Percentiles rank a stretch among this genome's conserved stretches.
These are phyloP conservation scores for Sebastiscus tertius DNA, from an alignment of 2,797 vertebrate species.

Conservation along the genomic window DNA sequence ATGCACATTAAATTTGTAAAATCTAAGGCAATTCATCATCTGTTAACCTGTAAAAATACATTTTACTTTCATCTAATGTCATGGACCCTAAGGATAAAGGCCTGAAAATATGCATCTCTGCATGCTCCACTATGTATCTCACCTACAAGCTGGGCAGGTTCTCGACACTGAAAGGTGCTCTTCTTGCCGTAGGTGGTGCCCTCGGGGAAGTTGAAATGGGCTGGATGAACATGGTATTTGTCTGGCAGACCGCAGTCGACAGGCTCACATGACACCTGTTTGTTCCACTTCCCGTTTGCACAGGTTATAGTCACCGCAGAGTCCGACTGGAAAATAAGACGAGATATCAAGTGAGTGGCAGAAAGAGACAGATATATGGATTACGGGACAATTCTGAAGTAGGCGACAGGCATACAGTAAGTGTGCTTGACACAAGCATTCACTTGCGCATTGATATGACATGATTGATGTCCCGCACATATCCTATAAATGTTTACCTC, in stretches of 20 bases:
- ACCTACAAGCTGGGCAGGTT: conserved; percentile 95
- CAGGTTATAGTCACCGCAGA: conserved; percentile 91
- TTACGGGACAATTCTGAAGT: not conserved
- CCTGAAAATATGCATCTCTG: not conserved
- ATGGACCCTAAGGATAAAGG: not conserved
- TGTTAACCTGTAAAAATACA: not conserved
- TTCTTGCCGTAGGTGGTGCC: conserved; percentile 95
- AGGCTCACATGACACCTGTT: conserved; percentile 93
- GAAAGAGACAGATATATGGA: not conserved
- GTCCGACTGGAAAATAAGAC: conserved; percentile 80
- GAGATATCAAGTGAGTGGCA: conserved; percentile 2
- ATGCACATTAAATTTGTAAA: not conserved
- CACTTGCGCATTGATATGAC: conserved; percentile 8
- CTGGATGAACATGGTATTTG: conserved; percentile 94
- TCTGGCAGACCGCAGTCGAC: conserved; percentile 96
- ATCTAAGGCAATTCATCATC: not conserved
- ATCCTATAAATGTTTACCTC: conserved; percentile 52
- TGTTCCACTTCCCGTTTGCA: conserved; percentile 95
- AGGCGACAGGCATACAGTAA: not conserved
- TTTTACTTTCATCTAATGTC: not conserved
- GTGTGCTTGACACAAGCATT: not conserved
- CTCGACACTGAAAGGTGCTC: conserved; percentile 91
- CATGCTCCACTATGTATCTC: conserved; percentile 19
- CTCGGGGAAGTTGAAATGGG: conserved; percentile 90
- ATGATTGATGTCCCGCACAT: conserved; percentile 21